Conservation (phyloP, 2,113 vertebrate genomes). For the Otolemur garnettii region DNA sequence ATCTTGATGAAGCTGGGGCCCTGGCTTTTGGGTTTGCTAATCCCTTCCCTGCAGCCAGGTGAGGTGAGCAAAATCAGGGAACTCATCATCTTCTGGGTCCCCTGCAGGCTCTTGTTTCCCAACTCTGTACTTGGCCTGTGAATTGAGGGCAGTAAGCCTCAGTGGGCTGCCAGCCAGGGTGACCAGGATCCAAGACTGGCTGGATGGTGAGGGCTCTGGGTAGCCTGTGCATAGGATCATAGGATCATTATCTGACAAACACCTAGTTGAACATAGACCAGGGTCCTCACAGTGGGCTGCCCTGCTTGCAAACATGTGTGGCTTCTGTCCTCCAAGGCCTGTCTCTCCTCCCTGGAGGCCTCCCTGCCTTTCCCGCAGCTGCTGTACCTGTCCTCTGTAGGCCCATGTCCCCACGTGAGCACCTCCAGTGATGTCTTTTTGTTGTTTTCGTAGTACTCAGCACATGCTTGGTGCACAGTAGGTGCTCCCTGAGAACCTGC, state of each 20-base stretch:
- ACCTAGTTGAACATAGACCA: too few species aligned
- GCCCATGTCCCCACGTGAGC: background rate
- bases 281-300: too few species aligned
- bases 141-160: background rate
- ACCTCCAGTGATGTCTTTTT: background rate
- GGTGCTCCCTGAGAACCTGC: background rate
- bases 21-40: background rate
- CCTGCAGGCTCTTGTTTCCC: too few species aligned
- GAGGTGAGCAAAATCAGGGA: background rate
- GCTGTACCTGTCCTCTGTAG: accelerated
- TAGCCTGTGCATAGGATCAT: accelerated
- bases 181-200: accelerated
- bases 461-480: background rate
- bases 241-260: too few species aligned
- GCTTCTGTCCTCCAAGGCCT: background rate
- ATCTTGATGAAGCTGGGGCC: background rate
- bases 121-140: accelerated
- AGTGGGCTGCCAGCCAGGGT: background rate
- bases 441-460: background rate
- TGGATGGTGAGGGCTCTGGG: accelerated
- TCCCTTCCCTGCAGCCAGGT: background rate
- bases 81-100: background rate
- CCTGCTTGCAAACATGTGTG: accelerated
- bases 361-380: background rate
- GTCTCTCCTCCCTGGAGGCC: background rate